Conservation (phyloP, 2,888 invertebrate genomes). For the Steinernema carpocapsae region DNA sequence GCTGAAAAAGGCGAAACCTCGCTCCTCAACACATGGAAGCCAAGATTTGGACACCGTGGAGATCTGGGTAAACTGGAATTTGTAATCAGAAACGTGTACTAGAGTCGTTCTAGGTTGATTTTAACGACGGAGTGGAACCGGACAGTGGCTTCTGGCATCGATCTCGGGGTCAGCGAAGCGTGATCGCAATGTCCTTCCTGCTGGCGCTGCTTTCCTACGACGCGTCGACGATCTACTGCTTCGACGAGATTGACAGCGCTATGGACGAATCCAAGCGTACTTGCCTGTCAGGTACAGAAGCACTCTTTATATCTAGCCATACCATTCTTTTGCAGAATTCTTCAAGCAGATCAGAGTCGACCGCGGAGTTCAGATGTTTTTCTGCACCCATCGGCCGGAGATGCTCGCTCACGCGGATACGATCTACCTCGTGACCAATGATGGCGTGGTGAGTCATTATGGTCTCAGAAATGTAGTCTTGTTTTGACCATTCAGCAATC, state of each 20-base stretch:
- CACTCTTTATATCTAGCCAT: not conserved
- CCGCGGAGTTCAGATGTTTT: constrained; percentile 9
- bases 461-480: no score
- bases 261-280: constrained; percentile 4
- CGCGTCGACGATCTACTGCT: constrained; percentile 6
- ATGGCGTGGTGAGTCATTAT: no score
- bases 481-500: no score
- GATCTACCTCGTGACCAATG: not conserved
- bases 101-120: not conserved
- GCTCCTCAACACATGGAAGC: not conserved
- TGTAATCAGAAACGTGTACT: not conserved
- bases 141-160: constrained; percentile 21
- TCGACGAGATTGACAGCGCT: constrained; percentile 16
- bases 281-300: not conserved
- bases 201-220: constrained; percentile 5
- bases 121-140: constrained; percentile 16
- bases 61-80: not conserved
- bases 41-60: not conserved
- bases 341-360: not conserved
- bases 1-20: not conserved
- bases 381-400: constrained; percentile 19
- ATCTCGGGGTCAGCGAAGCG: constrained; percentile 1
- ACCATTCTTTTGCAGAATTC: not conserved
- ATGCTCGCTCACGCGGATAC: constrained; percentile 10
- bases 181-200: not conserved